A percentile compares a stretch with the other conserved stretches of the same genome.
Evolutionary conservation across 2,797 vertebrate genomes (phyloP).

Genomic region (Parotocinclus haroldoi): DNA sequence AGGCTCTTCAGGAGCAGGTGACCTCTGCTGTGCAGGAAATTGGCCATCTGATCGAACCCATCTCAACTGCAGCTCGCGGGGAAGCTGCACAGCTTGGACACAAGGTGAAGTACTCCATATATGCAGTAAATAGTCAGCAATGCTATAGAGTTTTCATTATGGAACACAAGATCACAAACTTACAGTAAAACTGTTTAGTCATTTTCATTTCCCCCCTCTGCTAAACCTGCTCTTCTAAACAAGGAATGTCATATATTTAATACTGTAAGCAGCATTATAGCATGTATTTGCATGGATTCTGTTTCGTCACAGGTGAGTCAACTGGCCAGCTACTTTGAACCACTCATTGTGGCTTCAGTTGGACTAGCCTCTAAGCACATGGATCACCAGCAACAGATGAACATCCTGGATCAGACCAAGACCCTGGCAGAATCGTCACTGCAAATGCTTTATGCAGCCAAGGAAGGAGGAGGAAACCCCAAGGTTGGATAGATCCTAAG

Average conservation of each 20-base stretch:
- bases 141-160: no score
- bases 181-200: background rate
- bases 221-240: no score
- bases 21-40: constrained; percentile 96
- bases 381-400: constrained; percentile 98
- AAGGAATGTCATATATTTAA: no score
- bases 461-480: constrained; percentile 96
- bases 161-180: no score
- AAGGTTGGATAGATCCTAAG: constrained; percentile 72
- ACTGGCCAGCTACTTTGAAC: constrained; percentile 94
- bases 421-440: constrained; percentile 92
- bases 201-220: no score
- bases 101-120: constrained; percentile 74
- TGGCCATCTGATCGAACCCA: constrained; percentile 93
- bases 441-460: constrained; percentile 97
- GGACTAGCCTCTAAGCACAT: constrained; percentile 89
- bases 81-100: constrained; percentile 96
- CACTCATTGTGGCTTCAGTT: constrained; percentile 86
- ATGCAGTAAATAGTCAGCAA: no score
- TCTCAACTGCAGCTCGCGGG: constrained; percentile 86
- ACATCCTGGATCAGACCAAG: constrained; percentile 94
- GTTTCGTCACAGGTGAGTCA: constrained; percentile 80
- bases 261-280: background rate
- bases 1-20: constrained; percentile 96
- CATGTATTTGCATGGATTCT: background rate